Base-by-base conservation (phyloP, 1,140 invertebrate genomes). In the Drosophila sechellia region DNA sequence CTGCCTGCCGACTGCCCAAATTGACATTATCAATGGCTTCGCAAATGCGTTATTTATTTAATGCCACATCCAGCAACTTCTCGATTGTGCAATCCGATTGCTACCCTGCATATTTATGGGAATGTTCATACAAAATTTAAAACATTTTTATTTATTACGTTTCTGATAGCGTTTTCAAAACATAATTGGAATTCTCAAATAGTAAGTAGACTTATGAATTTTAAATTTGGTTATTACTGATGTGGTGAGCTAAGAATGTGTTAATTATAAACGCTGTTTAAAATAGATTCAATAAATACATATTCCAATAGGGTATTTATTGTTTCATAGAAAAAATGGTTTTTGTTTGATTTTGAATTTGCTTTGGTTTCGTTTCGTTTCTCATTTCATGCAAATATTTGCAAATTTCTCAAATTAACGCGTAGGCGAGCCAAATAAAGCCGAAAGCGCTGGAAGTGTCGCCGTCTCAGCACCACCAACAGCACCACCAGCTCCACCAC, bases 381-480 rank as follows among this genome's bases (percentile, higher is more conserved):
- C 49, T 80, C 52, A 76, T 69, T 71, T 79, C 69, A 87, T 86
- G 83, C 79, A 87, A 87, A 86, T 87, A 48, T 59, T 77, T 77
- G 81, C 81, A 79, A 86, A 87, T 86, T 86, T 87, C 83, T 87
- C 79, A 87, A 87, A 78, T 81, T 79, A 77, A 76, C 79, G 75
- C 79, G 81, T 86, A 83, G 81, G 81, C 81, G 81, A 86, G 25
- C 35, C 59, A 60, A 73, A 48, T 57, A 53, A 63, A 85, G 68
- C 48, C 68, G 81, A 74, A 61, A 65, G 74, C 42, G 63, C 60
- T 85, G 70, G 52, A 83, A 79, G 80, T 81, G 79, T 81, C 75
- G 79, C 69, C 40, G 53, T 63, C 58, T 43, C 64, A 68, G 59
- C 64, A 68, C 69, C 39, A 60, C 22, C 43, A 45, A 25, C 48